Evolutionary conservation across 2,888 invertebrate genomes (phyloP), one percentile per base, ranked within the genome.

Genomic region (Mamestra brassicae): DNA sequence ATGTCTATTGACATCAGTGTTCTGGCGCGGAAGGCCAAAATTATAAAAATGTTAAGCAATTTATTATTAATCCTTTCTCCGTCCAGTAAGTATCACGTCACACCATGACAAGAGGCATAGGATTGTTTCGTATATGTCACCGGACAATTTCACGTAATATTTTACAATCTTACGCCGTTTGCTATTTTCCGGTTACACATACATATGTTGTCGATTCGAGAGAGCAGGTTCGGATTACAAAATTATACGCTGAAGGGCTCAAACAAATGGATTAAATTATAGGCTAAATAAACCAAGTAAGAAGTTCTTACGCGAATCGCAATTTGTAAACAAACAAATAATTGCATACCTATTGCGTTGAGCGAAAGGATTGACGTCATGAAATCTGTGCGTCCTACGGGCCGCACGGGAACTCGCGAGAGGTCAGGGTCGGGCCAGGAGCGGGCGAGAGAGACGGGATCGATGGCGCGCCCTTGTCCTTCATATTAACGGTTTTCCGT

Each of bases 371-470:
- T 74, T 80, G 82, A 86, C 83, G 83, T 86, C 85, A 84, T 78
- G 36, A 70, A 71, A 81, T 77, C 63, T 69, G 71, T 78, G 54
- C 54, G 73, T 73, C 72, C 62, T 73, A 73, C 75, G 61, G 63
- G 52, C 63, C 80, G 67, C 71, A 50, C 83, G 74, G 84, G 60
- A 62, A 76, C 71, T 85, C 83, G 86, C 85, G 86, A 77, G 82
- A 87, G 94, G 94, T 94, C 94, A 94, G 89, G 94, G 94, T 90
- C 94, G 87, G 88, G 92, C 89, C 93, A 89, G 91, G 91, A 92
- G 83, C 80, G 85, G 78, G 78, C 71, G 74, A 80, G 80, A 81
- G 84, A 85, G 84, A 82, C 80, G 87, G 79, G 89, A 94, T 94
- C 93, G 93, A 94, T 94, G 86, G 80, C 83, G 84, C 89, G 93